Percentiles rank a stretch among this genome's conserved stretches.
phyloP scores from a whole-genome alignment of 2,113 vertebrate genomes.

The Erythrolamprus reginae region DNA sequence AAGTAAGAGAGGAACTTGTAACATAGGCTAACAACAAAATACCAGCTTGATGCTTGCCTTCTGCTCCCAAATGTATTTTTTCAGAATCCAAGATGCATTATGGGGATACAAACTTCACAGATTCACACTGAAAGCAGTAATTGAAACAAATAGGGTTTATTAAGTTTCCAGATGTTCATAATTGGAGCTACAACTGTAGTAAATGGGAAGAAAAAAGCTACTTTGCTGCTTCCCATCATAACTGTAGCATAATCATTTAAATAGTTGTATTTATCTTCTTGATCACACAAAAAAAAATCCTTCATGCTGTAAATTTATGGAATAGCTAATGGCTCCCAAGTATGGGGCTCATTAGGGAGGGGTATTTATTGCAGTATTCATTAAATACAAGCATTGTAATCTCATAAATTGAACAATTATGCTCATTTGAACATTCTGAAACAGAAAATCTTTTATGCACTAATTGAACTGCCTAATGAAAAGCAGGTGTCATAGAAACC shows the following conservation, averaged over 20 bases:
- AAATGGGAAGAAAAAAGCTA: constrained; percentile 63
- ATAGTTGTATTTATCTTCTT: constrained; percentile 76
- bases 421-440: constrained; percentile 83
- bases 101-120: constrained; percentile 26
- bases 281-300: constrained; percentile 66
- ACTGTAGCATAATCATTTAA: constrained; percentile 60
- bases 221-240: constrained; percentile 68
- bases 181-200: constrained; percentile 63
- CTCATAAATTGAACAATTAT: constrained; percentile 87
- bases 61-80: constrained; percentile 20
- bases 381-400: constrained; percentile 82
- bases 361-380: constrained; percentile 87
- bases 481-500: constrained; percentile 80
- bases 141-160: constrained; percentile 65
- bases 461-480: constrained; percentile 80
- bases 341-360: constrained; percentile 76
- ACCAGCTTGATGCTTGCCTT: constrained; percentile 51
- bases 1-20: constrained; percentile 99
- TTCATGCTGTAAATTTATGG: constrained; percentile 77
- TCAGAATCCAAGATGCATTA: not conserved
- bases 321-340: constrained; percentile 73
- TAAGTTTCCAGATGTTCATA: constrained; percentile 66
- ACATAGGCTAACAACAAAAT: constrained; percentile 98
- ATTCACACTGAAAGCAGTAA: constrained; percentile 53
- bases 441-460: constrained; percentile 79